A percentile compares a stretch with the other conserved stretches of the same genome.
Evolutionary conservation across 1,140 invertebrate genomes (phyloP).

Genomic region (Eciton burchellii): DNA sequence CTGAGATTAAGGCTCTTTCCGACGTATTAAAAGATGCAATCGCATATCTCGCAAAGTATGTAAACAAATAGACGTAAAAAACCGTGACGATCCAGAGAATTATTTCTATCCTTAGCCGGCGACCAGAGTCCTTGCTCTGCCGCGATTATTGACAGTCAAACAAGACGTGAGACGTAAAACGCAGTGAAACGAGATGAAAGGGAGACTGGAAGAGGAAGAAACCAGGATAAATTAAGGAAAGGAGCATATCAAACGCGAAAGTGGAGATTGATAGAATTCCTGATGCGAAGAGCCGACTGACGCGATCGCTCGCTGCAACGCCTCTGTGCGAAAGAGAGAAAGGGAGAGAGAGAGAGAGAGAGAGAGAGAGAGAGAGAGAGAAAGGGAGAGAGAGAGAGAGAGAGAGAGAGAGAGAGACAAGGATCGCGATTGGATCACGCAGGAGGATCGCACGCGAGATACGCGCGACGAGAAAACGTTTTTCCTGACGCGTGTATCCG

Average conservation of each 20-base stretch:
- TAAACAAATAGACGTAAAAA: neutral
- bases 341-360: too few species aligned
- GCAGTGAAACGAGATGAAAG: too few species aligned
- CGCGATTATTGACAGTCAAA: neutral
- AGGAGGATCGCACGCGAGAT: conserved; percentile 19
- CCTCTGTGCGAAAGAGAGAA: too few species aligned
- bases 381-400: too few species aligned
- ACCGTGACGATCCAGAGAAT: neutral
- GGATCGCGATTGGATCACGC: neutral
- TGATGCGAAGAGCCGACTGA: neutral
- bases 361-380: too few species aligned
- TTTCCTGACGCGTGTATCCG: conserved; percentile 23
- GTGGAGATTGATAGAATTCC: neutral
- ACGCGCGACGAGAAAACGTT: conserved; percentile 35
- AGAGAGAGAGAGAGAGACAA: too few species aligned
- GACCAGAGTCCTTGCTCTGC: neutral
- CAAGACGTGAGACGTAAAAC: neutral
- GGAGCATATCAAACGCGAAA: too few species aligned
- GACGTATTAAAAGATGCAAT: conserved; percentile 5
- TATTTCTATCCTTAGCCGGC: neutral
- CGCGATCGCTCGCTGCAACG: too few species aligned
- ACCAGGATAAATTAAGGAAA: too few species aligned
- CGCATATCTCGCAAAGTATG: neutral
- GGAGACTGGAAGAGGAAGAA: too few species aligned
- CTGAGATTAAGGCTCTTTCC: neutral